phyloP scores from a whole-genome alignment of 1,140 invertebrate genomes.

The Zaprionus inermis region DNA sequence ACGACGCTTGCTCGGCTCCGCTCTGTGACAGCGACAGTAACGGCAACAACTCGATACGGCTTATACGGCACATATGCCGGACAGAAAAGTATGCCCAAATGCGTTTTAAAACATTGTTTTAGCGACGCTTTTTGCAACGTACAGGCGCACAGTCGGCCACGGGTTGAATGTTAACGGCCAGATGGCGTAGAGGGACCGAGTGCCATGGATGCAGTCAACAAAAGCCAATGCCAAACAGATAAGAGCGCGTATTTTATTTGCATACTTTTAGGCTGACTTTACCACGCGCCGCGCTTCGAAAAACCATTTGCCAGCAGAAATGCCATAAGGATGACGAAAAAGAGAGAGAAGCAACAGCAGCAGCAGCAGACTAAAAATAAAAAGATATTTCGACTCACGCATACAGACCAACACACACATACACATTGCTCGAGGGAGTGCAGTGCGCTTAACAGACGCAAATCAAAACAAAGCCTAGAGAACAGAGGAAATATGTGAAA shows the following conservation, averaged over 20 bases:
- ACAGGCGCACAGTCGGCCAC: slow-evolving; percentile 9
- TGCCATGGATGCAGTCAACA: slow-evolving; percentile 46
- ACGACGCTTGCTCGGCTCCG: slow-evolving; percentile 7
- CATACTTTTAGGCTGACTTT: slow-evolving; percentile 81
- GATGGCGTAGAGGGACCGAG: slow-evolving; percentile 29
- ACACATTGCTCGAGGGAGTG: slow-evolving; percentile 26
- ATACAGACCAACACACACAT: no score
- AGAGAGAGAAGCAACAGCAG: slow-evolving; percentile 29
- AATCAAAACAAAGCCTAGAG: slow-evolving; percentile 51
- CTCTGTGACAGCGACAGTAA: slow-evolving; percentile 1
- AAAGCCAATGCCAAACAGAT: slow-evolving; percentile 80
- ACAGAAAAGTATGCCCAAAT: slow-evolving; percentile 78
- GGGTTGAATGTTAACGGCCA: slow-evolving; percentile 31
- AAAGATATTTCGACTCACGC: slow-evolving; percentile 15
- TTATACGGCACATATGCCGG: slow-evolving; percentile 66
- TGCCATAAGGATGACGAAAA: slow-evolving; percentile 62
- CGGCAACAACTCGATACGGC: slow-evolving; percentile 47
- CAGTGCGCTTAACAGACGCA: slow-evolving; percentile 40
- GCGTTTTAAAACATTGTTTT: slow-evolving; percentile 80
- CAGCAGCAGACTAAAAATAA: slow-evolving; percentile 18
- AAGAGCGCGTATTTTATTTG: slow-evolving; percentile 82
- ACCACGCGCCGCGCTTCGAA: slow-evolving; percentile 60
- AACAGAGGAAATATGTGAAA: slow-evolving; percentile 74
- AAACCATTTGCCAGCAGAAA: slow-evolving; percentile 75
- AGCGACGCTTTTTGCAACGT: slow-evolving; percentile 53